These are phyloP conservation scores for Hormaphis cornu DNA, from an alignment of 1,140 invertebrate species.

Conservation along the genomic window DNA sequence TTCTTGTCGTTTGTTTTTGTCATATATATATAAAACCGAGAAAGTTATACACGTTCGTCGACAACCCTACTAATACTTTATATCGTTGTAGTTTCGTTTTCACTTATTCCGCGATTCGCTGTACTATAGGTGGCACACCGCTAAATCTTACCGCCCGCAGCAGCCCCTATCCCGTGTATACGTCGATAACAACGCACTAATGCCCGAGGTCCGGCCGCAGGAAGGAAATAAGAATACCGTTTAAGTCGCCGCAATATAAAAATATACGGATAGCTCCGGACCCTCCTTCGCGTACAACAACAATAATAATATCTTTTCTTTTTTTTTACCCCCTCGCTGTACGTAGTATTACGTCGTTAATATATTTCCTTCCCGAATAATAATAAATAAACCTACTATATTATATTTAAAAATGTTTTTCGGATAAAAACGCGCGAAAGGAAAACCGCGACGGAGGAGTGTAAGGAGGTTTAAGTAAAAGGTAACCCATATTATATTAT, in stretches of 20 bases:
- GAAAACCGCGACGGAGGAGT: neutral
- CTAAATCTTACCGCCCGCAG: neutral
- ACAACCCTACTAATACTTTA: too few species aligned
- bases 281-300: too few species aligned
- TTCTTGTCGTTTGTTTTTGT: too few species aligned
- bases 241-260: neutral
- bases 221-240: neutral
- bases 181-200: neutral
- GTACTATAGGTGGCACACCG: too few species aligned
- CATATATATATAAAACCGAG: too few species aligned
- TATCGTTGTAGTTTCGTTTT: neutral
- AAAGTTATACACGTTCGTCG: too few species aligned
- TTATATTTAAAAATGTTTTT: neutral
- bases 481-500: too few species aligned
- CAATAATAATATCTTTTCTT: slow-evolving; percentile 1
- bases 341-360: slow-evolving; percentile 13
- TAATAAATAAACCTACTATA: too few species aligned
- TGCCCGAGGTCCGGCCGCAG: neutral
- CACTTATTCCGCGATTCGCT: too few species aligned
- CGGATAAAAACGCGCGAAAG: slow-evolving; percentile 3
- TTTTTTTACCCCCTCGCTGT: too few species aligned
- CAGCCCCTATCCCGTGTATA: too few species aligned
- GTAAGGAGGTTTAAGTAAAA: slow-evolving; percentile 15
- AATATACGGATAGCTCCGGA: too few species aligned
- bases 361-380: slow-evolving; percentile 9